Evolutionary conservation across 2,888 invertebrate genomes (phyloP).

Genomic region (Drosophila mayaguana): DNA sequence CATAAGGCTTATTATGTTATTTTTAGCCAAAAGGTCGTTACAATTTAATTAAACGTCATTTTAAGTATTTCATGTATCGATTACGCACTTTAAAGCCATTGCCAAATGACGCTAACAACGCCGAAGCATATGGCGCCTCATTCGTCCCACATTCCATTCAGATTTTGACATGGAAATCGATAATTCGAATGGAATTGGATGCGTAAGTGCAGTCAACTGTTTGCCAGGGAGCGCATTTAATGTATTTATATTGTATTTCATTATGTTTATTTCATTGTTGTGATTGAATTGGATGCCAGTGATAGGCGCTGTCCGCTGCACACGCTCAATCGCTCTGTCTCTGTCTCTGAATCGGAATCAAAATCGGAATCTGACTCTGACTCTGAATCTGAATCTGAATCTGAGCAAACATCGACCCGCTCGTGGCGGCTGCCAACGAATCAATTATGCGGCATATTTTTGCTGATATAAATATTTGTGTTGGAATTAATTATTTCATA

Average conservation of each 20-base stretch:
- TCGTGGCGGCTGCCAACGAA: slow-evolving; percentile 48
- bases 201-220: slow-evolving; percentile 44
- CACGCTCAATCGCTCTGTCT: not conserved
- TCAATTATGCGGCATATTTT: slow-evolving; percentile 79
- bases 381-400: not conserved
- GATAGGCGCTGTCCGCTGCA: slow-evolving; percentile 31
- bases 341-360: not conserved
- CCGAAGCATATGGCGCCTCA: not conserved
- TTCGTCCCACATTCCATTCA: not conserved
- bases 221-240: slow-evolving; percentile 64
- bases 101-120: slow-evolving; percentile 49
- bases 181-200: slow-evolving; percentile 42
- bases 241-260: slow-evolving; percentile 75
- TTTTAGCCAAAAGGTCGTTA: slow-evolving; percentile 65
- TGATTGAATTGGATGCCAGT: slow-evolving; percentile 74
- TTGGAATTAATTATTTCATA: slow-evolving; percentile 82
- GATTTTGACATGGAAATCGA: slow-evolving; percentile 39
- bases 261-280: slow-evolving; percentile 73
- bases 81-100: slow-evolving; percentile 71
- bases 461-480: slow-evolving; percentile 79
- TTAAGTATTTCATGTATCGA: slow-evolving; percentile 72
- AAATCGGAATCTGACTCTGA: not conserved
- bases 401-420: too few relatives aligned
- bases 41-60: slow-evolving; percentile 76
- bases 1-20: slow-evolving; percentile 7